A percentile compares a stretch with the other conserved stretches of the same genome.
phyloP scores from a whole-genome alignment of 2,797 vertebrate species.

The Gallinago stenura region DNA sequence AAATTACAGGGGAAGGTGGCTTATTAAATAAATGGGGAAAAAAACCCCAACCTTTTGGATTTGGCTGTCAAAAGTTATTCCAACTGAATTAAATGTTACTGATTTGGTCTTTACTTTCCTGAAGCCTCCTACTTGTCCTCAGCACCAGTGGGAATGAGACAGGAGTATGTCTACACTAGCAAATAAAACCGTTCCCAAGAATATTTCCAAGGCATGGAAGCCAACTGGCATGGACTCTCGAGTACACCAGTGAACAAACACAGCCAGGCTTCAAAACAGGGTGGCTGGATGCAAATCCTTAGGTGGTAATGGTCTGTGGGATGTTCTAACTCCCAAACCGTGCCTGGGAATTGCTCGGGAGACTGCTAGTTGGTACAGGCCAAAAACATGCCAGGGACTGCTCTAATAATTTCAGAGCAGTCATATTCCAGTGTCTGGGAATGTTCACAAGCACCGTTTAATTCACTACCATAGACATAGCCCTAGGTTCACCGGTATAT shows the following conservation, averaged over 20 bases:
- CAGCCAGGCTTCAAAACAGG: not conserved
- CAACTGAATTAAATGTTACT: not conserved
- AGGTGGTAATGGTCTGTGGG: not conserved
- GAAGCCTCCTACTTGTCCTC: not conserved
- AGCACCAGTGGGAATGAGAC: not conserved
- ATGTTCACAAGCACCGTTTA: not conserved
- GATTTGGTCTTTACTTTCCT: not conserved
- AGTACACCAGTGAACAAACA: not conserved
- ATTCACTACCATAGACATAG: not conserved
- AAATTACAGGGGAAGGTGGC: not conserved
- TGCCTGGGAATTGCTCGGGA: conserved; percentile 5
- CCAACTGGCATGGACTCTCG: not conserved
- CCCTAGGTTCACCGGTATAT: not conserved
- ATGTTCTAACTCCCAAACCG: not conserved
- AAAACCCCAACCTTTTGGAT: not conserved
- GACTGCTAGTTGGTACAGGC: conserved; percentile 35
- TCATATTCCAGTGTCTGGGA: conserved; percentile 14
- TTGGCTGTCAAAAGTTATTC: not conserved
- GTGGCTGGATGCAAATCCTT: conserved; percentile 36
- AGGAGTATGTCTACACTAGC: not conserved
- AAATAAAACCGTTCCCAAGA: not conserved
- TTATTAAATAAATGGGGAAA: not conserved
- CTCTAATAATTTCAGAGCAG: not conserved
- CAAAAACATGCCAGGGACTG: not conserved
- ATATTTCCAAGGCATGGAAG: not conserved